A percentile compares a stretch with the other conserved stretches of the same genome.
phyloP scores from a whole-genome alignment of 2,797 vertebrate species.

The Characodon lateralis region DNA sequence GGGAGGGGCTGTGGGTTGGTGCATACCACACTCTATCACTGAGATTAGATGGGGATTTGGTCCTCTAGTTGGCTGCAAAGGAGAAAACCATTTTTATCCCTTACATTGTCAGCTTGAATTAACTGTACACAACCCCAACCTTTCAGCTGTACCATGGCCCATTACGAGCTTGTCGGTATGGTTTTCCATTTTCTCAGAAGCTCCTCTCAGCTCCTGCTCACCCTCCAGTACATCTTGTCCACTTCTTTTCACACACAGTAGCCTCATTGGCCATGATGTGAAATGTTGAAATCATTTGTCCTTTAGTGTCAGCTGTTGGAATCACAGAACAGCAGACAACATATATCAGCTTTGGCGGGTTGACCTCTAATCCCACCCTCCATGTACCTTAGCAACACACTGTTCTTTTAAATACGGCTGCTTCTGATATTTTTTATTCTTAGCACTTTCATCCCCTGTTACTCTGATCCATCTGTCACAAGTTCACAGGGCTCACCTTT shows the following conservation, averaged over 20 bases:
- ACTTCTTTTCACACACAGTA: conserved; percentile 38
- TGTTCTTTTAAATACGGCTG: conserved; percentile 39
- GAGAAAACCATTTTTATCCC: conserved; percentile 72
- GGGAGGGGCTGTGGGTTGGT: conserved; percentile 43
- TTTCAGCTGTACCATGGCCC: conserved; percentile 58
- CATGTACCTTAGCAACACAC: conserved; percentile 2
- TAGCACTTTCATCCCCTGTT: conserved; percentile 49
- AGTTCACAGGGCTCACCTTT: conserved; percentile 52
- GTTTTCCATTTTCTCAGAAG: conserved; percentile 54
- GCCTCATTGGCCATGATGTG: conserved; percentile 48
- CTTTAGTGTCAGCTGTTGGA: conserved; percentile 42
- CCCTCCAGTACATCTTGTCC: conserved; percentile 45
- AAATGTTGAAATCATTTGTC: conserved; percentile 50
- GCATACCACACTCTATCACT: conserved; percentile 57
- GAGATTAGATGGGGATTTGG: conserved; percentile 66
- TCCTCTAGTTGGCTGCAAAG: conserved; percentile 59
- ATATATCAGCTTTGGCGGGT: conserved; percentile 20
- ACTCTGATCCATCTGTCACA: conserved; percentile 60
- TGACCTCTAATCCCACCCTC: conserved; percentile 48
- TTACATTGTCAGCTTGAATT: conserved; percentile 72
- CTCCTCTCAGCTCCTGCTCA: conserved; percentile 40
- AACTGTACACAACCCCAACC: conserved; percentile 65
- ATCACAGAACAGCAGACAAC: conserved; percentile 23
- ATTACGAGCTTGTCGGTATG: conserved; percentile 51
- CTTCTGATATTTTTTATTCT: conserved; percentile 42